Evolutionary conservation across 2,113 vertebrate genomes (phyloP), one percentile per base, ranked within the genome.

Genomic region (Poecilia latipinna): DNA sequence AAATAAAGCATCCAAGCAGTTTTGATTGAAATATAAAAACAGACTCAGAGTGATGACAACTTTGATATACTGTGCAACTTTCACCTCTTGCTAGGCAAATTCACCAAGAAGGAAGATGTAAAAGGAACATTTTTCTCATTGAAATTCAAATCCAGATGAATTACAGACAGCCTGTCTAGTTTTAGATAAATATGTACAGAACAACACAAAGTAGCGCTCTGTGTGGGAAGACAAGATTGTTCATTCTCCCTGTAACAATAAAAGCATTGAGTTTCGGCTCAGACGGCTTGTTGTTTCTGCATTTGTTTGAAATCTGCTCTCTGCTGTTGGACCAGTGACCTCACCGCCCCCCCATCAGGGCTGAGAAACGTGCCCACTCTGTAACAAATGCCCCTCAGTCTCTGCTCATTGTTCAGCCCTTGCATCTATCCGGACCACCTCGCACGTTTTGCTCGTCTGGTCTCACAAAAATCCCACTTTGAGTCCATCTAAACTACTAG

Each of bases 301-400:
- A 28, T 39, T 87, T 85, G 82, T 87, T 65, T 65, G 65, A 62
- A 51, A 79, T 83, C 37, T 54, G 76, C 35, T 72, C 65, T 86
- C 71, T 77, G 28, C 78, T 79, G 73, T 77, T 75, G 74, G 74
- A 83, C 70, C 65, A 1, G 63, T 86, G 84, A 82, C 86, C 82
- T 80, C 85, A 62, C 5, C 63, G 12, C 61, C 72, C 17, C 75
- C 17, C 75, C 84, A 66, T 57, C 70, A 54, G 62, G 28, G n/a
- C 35, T 54, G 28, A 72, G 71, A 28, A n/a, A 66, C 72, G 65
- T 68, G 74, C 70, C 74, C 73, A 76, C 75, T 65, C 33, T 54
- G 54, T 37, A 84, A 89, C 89, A 91, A 92, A 80, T n/a, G 67
- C 32, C 70, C 65, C 68, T 82, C 60, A 33, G 29, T 48, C 54